Percentiles rank a stretch among this genome's conserved stretches.
phyloP scores from a whole-genome alignment of 92 coral and sea anemone genomes.

The Heteractis magnifica region DNA sequence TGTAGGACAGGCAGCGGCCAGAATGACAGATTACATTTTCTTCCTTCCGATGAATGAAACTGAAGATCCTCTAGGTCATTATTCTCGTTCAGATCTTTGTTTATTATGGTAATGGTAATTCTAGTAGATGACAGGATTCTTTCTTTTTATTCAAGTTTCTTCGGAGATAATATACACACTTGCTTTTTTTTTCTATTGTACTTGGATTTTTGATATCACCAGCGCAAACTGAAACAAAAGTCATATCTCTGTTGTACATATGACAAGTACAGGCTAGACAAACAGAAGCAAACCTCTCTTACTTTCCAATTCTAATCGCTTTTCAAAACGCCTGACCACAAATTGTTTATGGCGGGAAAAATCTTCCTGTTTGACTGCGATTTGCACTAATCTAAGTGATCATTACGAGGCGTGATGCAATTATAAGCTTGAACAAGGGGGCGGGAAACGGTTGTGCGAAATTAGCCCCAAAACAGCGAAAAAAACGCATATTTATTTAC shows the following conservation, averaged over 20 bases:
- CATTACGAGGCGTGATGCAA: slow-evolving; percentile 43
- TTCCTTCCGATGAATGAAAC: slow-evolving; percentile 7
- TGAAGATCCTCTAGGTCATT: neutral
- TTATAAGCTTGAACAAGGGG: slow-evolving; percentile 57
- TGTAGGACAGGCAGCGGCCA: neutral
- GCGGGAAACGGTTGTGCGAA: slow-evolving; percentile 53
- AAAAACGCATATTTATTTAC: slow-evolving; percentile 59
- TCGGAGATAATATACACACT: neutral
- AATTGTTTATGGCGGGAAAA: slow-evolving; percentile 4
- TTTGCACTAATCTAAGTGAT: slow-evolving; percentile 22
- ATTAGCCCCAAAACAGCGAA: slow-evolving; percentile 62
- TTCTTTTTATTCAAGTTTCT: neutral
- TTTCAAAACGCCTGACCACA: neutral
- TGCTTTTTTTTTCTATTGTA: neutral
- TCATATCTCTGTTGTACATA: neutral
- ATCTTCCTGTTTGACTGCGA: neutral
- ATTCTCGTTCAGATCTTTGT: neutral
- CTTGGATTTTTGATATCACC: neutral
- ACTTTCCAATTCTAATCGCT: neutral
- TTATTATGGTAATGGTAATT: neutral
- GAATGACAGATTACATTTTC: neutral
- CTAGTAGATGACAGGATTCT: neutral
- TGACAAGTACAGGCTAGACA: neutral
- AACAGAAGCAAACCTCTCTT: slow-evolving; percentile 6
- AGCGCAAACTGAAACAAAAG: slow-evolving; percentile 3